phyloP scores from a whole-genome alignment of 2,113 vertebrate genomes.

The Nannobrachium achirus region DNA sequence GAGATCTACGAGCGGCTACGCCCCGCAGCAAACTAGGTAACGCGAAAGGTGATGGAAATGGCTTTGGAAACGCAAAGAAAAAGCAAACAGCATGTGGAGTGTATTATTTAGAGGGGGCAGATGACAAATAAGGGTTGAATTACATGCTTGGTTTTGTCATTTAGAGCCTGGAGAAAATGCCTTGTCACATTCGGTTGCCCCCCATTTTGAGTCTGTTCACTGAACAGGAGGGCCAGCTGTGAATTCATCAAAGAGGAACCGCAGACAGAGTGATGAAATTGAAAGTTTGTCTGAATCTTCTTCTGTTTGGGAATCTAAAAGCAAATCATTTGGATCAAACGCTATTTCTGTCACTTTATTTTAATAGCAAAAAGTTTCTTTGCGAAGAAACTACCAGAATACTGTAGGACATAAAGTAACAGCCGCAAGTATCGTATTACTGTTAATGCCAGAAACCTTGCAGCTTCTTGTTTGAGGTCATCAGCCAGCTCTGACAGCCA shows the following conservation, averaged over 20 bases:
- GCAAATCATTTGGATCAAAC: background rate
- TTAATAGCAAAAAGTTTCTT: too few species aligned
- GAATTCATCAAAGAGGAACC: background rate
- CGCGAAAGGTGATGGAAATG: conserved; percentile 45
- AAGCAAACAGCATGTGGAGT: background rate
- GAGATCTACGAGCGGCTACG: conserved; percentile 30
- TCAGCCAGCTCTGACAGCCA: background rate
- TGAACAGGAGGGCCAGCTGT: conserved; percentile 1
- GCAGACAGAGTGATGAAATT: conserved; percentile 52
- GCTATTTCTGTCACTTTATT: background rate
- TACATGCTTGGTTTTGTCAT: conserved; percentile 29
- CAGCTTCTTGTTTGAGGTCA: background rate
- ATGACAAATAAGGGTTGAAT: conserved; percentile 12
- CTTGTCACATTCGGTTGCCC: conserved; percentile 24
- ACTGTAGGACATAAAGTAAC: background rate
- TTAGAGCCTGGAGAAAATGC: conserved; percentile 5
- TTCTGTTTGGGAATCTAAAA: conserved; percentile 44
- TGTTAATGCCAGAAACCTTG: background rate
- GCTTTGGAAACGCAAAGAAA: background rate
- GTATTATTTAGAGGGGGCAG: conserved; percentile 29
- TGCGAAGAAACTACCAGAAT: too few species aligned
- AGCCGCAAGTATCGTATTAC: background rate
- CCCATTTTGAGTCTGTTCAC: conserved; percentile 17
- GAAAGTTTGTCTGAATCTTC: conserved; percentile 49
- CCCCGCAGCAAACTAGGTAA: conserved; percentile 39